Conservation (phyloP, 2,113 vertebrate genomes). For the Elanus axillaris region DNA sequence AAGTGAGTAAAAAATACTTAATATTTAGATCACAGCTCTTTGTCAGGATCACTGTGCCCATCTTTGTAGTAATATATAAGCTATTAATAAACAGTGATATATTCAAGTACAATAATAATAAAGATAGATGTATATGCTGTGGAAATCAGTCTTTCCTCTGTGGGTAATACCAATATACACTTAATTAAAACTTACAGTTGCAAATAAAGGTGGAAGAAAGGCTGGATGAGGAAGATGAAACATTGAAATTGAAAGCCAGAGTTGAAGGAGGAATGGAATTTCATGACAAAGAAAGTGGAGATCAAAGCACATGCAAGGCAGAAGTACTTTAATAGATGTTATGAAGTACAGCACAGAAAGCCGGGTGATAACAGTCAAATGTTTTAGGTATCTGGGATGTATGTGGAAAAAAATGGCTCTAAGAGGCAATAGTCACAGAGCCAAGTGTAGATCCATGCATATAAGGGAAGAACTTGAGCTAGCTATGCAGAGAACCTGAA, state of each 20-base stretch:
- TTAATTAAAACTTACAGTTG: not conserved
- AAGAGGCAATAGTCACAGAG: not conserved
- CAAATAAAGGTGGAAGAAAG: not conserved
- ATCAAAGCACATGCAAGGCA: not conserved
- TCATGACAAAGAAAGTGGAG: not conserved
- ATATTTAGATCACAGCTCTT: not conserved
- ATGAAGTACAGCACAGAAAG: not conserved
- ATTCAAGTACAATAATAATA: not conserved
- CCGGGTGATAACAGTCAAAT: accelerated
- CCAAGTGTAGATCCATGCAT: not conserved
- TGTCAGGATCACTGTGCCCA: not conserved
- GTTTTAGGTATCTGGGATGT: not conserved
- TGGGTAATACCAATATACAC: not conserved
- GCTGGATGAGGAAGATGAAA: not conserved
- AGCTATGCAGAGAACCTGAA: not conserved
- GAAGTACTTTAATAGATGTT: not conserved
- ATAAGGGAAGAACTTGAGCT: not conserved
- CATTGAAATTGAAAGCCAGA: not conserved
- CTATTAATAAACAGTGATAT: not conserved
- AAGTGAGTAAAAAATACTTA: not conserved
- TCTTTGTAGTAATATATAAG: not conserved
- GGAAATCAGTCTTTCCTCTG: not conserved
- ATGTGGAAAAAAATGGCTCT: not conserved
- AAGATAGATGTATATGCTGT: not conserved
- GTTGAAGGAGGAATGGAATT: not conserved